Percentiles rank a stretch among this genome's conserved stretches.
Evolutionary conservation across 2,113 vertebrate genomes (phyloP).

Genomic region (Oenanthe melanoleuca): DNA sequence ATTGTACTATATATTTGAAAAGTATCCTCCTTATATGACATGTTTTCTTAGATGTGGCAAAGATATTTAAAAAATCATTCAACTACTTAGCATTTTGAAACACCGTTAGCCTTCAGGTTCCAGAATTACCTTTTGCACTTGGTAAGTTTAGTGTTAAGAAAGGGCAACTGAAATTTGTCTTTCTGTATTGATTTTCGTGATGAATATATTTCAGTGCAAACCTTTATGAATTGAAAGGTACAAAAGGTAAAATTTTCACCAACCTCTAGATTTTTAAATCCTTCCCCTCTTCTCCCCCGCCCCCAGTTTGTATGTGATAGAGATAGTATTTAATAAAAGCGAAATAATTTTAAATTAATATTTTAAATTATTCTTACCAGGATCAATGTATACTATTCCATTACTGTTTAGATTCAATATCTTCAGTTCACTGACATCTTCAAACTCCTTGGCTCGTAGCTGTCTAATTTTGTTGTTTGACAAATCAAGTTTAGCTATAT

Average conservation of each 20-base stretch:
- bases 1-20: not conserved
- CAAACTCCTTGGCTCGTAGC: conserved; percentile 88
- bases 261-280: not conserved
- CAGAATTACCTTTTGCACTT: not conserved
- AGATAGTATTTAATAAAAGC: not conserved
- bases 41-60: not conserved
- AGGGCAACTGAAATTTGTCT: not conserved
- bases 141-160: not conserved
- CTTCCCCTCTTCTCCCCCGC: fast-evolving
- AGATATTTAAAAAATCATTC: not conserved
- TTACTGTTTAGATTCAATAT: conserved; percentile 92
- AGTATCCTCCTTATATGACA: not conserved
- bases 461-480: conserved; percentile 89
- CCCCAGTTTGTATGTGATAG: not conserved
- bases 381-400: conserved; percentile 84
- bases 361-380: conserved; percentile 77
- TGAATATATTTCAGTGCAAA: not conserved
- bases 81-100: not conserved
- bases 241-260: not conserved
- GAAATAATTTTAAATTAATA: not conserved
- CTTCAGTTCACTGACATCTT: conserved; percentile 88
- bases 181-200: not conserved
- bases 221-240: not conserved
- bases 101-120: not conserved
- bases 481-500: conserved; percentile 90